Conservation (phyloP, 2,797 vertebrate genomes). For the Scolopax rusticola region DNA sequence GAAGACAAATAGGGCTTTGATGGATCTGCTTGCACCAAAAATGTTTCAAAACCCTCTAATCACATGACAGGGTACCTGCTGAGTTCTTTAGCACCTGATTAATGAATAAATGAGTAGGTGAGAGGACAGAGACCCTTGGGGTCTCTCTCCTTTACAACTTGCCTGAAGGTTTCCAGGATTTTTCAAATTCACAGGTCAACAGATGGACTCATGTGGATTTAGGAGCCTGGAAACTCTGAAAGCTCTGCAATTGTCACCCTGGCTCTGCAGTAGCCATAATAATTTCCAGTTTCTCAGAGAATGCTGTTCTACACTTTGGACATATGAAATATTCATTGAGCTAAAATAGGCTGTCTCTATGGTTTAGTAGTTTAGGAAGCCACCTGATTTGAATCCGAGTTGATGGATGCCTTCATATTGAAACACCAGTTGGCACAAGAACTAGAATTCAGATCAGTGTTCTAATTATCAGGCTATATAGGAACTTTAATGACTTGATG, state of each 20-base stretch:
- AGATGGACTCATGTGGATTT: constrained; percentile 20
- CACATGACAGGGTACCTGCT: neutral
- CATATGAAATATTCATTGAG: constrained; percentile 56
- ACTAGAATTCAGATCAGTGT: neutral
- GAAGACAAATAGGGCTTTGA: neutral
- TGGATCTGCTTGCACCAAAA: neutral
- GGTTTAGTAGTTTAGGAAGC: constrained; percentile 6
- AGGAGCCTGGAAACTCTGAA: neutral
- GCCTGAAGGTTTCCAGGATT: constrained; percentile 38
- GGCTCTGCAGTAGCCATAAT: neutral
- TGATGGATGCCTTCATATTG: constrained; percentile 11
- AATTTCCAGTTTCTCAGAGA: constrained; percentile 3
- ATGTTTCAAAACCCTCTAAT: neutral
- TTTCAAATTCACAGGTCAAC: constrained; percentile 34
- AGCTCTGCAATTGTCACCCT: neutral
- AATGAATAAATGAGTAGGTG: constrained; percentile 47
- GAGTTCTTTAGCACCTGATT: constrained; percentile 38
- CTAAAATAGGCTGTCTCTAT: constrained; percentile 4
- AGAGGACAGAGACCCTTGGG: constrained; percentile 5
- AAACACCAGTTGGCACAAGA: constrained; percentile 26
- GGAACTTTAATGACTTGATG: constrained; percentile 25
- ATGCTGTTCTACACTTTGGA: neutral
- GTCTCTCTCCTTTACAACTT: neutral
- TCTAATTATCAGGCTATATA: constrained; percentile 39
- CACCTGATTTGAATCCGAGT: constrained; percentile 12